Conservation (phyloP, 2,797 vertebrate species). For the Nasua narica region DNA sequence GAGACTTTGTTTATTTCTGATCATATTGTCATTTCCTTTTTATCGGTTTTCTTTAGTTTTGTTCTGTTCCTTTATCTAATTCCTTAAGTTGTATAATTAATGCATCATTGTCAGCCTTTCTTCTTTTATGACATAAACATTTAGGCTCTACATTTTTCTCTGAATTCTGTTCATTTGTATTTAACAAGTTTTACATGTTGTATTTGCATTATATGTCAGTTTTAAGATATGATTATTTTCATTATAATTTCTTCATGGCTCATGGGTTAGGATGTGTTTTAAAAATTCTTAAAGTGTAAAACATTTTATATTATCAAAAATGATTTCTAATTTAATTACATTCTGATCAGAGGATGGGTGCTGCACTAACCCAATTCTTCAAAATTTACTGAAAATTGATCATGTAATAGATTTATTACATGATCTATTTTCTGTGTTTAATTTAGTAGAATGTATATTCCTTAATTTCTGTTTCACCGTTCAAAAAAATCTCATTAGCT, state of each 20-base stretch:
- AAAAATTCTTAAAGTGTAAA: not conserved
- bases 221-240: not conserved
- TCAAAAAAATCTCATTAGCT: not conserved
- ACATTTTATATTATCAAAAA: not conserved
- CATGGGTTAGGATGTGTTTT: not conserved
- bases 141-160: not conserved
- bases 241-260: not conserved
- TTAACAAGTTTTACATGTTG: not conserved
- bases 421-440: not conserved
- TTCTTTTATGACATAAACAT: not conserved
- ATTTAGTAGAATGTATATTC: not conserved
- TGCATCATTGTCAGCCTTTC: not conserved
- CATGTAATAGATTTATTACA: not conserved
- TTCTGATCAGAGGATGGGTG: not conserved
- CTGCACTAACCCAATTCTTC: not conserved
- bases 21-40: not conserved
- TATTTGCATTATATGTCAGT: not conserved
- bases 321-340: not conserved
- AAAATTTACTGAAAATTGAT: not conserved
- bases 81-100: not conserved
- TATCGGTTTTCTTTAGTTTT: not conserved
- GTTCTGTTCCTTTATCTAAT: not conserved
- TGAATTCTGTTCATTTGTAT: not conserved
- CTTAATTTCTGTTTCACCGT: not conserved
- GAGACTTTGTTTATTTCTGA: not conserved